These are phyloP conservation scores for Periophthalmodon schlosseri DNA, from an alignment of 2,113 vertebrate genomes.

Conservation along the genomic window DNA sequence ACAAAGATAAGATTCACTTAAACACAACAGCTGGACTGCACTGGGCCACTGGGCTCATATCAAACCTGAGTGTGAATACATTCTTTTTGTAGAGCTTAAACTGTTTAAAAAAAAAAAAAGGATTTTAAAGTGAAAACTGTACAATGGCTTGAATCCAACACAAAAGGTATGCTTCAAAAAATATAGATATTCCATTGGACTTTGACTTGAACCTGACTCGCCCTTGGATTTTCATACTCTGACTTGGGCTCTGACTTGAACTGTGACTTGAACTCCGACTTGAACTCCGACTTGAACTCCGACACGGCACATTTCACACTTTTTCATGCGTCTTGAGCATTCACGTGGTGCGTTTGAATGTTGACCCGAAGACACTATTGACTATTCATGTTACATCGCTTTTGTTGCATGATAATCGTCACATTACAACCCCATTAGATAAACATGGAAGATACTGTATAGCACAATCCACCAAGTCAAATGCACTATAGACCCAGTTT, in stretches of 20 bases:
- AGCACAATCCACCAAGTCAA: neutral
- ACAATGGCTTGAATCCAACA: neutral
- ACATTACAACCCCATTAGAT: too few species aligned
- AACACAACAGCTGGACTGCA: neutral
- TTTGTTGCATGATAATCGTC: too few species aligned
- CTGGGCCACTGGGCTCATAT: neutral
- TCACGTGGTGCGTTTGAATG: too few species aligned
- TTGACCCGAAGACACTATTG: too few species aligned
- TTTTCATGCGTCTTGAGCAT: too few species aligned
- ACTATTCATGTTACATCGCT: too few species aligned
- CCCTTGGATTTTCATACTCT: too few species aligned
- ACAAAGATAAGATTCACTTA: slow-evolving; percentile 15
- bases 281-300: too few species aligned
- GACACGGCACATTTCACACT: too few species aligned
- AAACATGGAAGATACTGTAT: neutral
- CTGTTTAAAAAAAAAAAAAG: neutral
- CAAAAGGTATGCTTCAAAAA: neutral
- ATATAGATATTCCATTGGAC: neutral
- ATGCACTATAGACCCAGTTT: neutral
- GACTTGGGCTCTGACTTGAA: too few species aligned
- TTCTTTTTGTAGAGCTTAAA: neutral
- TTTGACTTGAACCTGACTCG: neutral
- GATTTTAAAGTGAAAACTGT: neutral
- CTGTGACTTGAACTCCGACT: too few species aligned
- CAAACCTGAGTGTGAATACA: neutral